Percentiles rank a stretch among this genome's conserved stretches.
These are phyloP conservation scores for Dicaeum eximium DNA, from an alignment of 2,113 vertebrate genomes.

Conservation along the genomic window DNA sequence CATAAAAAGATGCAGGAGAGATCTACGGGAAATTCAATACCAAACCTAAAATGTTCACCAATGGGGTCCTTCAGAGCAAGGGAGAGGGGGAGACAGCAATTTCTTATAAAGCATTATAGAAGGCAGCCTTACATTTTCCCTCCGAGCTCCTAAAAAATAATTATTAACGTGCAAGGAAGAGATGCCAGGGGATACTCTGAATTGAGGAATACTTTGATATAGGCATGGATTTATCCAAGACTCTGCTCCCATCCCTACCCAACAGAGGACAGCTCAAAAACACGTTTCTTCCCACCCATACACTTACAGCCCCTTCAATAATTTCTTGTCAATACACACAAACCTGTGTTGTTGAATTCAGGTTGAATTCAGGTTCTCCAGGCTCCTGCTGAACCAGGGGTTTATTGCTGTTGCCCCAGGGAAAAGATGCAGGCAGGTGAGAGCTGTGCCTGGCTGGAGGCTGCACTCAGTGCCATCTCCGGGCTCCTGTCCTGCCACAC, in stretches of 20 bases:
- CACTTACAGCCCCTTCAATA: not conserved
- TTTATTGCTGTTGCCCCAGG: not conserved
- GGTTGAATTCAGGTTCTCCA: not conserved
- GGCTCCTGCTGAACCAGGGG: not conserved
- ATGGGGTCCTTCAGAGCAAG: slow-evolving; percentile 11
- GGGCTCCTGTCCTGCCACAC: not conserved
- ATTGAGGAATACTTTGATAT: not conserved
- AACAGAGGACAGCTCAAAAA: not conserved
- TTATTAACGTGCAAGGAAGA: slow-evolving; percentile 23
- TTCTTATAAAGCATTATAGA: slow-evolving; percentile 11
- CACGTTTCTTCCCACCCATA: not conserved
- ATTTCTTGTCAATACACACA: slow-evolving; percentile 47
- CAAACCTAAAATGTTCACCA: slow-evolving; percentile 34
- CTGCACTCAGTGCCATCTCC: not conserved
- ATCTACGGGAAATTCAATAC: slow-evolving; percentile 52
- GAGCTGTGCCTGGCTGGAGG: not conserved
- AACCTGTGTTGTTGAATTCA: not conserved
- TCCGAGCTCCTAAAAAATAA: slow-evolving; percentile 38
- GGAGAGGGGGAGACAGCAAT: not conserved
- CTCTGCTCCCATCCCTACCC: not conserved
- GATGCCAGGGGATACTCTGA: not conserved
- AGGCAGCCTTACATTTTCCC: not conserved
- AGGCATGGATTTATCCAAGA: not conserved
- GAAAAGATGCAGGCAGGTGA: not conserved
- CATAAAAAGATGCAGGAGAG: slow-evolving; percentile 56